Evolutionary conservation across 2,113 vertebrate species (phyloP).

Genomic region (Uria lomvia): DNA sequence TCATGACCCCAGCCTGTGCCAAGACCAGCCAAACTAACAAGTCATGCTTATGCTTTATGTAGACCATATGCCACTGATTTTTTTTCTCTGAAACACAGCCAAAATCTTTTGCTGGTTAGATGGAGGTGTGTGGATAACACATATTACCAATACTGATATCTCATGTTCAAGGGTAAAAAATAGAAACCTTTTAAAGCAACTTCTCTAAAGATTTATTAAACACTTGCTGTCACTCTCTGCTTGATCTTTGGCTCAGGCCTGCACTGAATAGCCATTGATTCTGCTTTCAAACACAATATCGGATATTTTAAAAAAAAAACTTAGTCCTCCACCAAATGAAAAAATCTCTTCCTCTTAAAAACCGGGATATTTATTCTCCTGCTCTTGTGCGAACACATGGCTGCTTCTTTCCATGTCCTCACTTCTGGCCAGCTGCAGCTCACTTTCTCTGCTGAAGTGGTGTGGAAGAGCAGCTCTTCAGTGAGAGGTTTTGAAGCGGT

Average conservation of each 20-base stretch:
- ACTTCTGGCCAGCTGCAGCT: neutral
- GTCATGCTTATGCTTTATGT: neutral
- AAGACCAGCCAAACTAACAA: neutral
- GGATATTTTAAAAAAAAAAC: neutral
- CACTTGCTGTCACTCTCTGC: neutral
- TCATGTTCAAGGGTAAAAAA: neutral
- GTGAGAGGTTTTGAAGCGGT: neutral
- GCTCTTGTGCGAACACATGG: fast-evolving
- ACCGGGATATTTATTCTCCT: neutral
- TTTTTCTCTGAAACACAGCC: neutral
- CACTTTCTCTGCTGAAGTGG: neutral
- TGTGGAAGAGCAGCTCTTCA: neutral
- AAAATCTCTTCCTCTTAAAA: neutral
- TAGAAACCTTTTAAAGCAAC: neutral
- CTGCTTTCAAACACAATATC: neutral
- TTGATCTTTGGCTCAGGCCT: neutral
- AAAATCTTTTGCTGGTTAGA: neutral
- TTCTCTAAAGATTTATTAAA: neutral
- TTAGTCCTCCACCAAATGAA: neutral
- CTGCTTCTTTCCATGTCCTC: neutral
- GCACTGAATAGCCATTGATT: neutral
- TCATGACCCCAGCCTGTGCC: neutral
- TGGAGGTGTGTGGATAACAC: neutral
- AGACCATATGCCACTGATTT: neutral
- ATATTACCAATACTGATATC: neutral